Evolutionary conservation across 1,140 invertebrate genomes (phyloP).

Genomic region (Bombus fervidus): DNA sequence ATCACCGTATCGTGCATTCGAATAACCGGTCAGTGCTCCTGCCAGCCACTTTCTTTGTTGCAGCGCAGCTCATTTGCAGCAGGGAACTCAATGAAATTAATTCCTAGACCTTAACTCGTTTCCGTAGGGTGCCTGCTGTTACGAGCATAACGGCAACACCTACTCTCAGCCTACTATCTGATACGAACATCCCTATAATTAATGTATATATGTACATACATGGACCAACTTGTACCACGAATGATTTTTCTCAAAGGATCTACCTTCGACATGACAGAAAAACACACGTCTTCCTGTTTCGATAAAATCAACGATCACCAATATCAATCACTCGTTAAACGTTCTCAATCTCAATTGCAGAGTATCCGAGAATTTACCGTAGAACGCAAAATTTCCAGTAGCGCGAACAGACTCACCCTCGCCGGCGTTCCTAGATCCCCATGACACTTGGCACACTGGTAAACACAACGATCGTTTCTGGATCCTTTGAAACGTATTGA

Average conservation of each 20-base stretch:
- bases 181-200: neutral
- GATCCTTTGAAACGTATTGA: conserved; percentile 11
- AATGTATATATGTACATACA: neutral
- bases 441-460: conserved; percentile 66
- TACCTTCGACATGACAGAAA: neutral
- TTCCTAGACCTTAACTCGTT: conserved; percentile 19
- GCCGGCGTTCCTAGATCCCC: conserved; percentile 65
- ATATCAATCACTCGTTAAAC: neutral
- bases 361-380: no score
- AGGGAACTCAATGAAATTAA: conserved; percentile 36
- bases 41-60: conserved; percentile 37
- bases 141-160: neutral
- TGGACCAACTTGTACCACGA: no score
- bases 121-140: conserved; percentile 1
- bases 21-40: conserved; percentile 67
- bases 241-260: neutral
- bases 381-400: neutral
- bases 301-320: neutral
- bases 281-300: neutral
- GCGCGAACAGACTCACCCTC: conserved; percentile 58
- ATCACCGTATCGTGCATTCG: conserved; percentile 67
- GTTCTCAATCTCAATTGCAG: neutral
- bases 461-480: conserved; percentile 54
- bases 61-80: conserved; percentile 35
- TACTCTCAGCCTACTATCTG: neutral